phyloP scores from a whole-genome alignment of 2,113 vertebrate genomes.

The Datnioides undecimradiatus region DNA sequence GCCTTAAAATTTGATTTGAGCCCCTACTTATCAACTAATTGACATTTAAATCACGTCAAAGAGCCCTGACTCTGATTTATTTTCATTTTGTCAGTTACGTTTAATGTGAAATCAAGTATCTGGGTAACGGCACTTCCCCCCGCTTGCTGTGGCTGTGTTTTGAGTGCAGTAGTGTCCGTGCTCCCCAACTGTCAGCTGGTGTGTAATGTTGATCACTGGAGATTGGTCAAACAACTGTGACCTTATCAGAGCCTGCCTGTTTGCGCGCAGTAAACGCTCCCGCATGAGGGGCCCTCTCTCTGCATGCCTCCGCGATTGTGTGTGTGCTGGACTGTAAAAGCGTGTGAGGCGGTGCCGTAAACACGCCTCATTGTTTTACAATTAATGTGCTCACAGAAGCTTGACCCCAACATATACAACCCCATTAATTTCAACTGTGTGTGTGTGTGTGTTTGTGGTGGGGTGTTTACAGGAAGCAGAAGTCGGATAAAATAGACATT shows the following conservation, averaged over 20 bases:
- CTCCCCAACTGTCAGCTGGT: neutral
- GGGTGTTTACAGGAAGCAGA: neutral
- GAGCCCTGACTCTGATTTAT: too few relatives aligned
- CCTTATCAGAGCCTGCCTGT: neutral
- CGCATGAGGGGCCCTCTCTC: conserved; percentile 21
- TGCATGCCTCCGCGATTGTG: conserved; percentile 44
- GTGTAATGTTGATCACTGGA: neutral
- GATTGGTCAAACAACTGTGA: conserved; percentile 12
- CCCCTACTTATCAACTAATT: too few relatives aligned
- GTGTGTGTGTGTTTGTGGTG: conserved; percentile 1
- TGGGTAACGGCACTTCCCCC: too few relatives aligned
- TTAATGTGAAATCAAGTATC: too few relatives aligned
- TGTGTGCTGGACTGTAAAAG: conserved; percentile 39
- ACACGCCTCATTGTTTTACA: conserved; percentile 26
- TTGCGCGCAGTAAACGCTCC: neutral
- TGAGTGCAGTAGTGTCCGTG: neutral
- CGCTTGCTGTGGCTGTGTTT: too few relatives aligned
- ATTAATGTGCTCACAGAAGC: neutral
- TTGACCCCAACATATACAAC: neutral
- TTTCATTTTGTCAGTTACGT: too few relatives aligned
- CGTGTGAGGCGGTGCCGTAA: neutral
- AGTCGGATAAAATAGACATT: neutral
- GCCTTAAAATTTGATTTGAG: too few relatives aligned
- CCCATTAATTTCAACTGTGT: conserved; percentile 2
- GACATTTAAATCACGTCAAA: too few relatives aligned